Base-by-base conservation (phyloP, 2,113 vertebrate genomes). In the Pedetes capensis region DNA sequence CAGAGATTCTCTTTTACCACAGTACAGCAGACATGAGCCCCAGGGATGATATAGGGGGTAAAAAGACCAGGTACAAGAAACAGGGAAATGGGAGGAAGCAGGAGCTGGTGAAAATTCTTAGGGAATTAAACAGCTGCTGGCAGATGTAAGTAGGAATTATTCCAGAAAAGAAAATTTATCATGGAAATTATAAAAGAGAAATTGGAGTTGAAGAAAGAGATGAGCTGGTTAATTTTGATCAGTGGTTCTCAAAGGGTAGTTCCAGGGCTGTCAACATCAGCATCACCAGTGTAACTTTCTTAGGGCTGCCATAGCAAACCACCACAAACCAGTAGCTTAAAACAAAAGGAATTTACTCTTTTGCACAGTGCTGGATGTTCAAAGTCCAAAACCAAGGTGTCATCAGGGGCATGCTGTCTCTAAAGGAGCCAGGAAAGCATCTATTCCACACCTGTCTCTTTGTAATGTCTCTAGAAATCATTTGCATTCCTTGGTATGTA, bases 31-130 rank as follows among this genome's bases (percentile, higher is more conserved):
- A 71, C 86, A 14, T 64, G 42, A 93, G 37, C 53, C 74, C 80
- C 42, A 37, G 2, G n/a, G 89, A 47, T 86, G 79, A 66, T 18
- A 63, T 34, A 20, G 11, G 57, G n/a, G 66, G 55, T 57, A 76
- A 80, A 92, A 86, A 89, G 92, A 79, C 89, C 49, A 84, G 93
- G 51, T 89, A 76, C 47, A 80, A 92, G 23, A 94, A 95, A 75
- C 27, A 44, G 53, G 32, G 59, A 86, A 42, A 51, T 37, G 89
- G 81, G 75, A 89, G 64, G 76, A 85, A 80, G 6, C 27, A 37
- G 42, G 64, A 95, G 75, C 78, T 80, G 49, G 75, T 93, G 89
- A 91, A 78, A 94, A 95, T 83, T 86, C 82, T 94, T 83, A 34
- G 32, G 83, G 69, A 89, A 93, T 80, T 87, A 87, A 91, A 64